Conservation (phyloP, 1,140 invertebrate species). For the Yoshiicerus persimilis region DNA sequence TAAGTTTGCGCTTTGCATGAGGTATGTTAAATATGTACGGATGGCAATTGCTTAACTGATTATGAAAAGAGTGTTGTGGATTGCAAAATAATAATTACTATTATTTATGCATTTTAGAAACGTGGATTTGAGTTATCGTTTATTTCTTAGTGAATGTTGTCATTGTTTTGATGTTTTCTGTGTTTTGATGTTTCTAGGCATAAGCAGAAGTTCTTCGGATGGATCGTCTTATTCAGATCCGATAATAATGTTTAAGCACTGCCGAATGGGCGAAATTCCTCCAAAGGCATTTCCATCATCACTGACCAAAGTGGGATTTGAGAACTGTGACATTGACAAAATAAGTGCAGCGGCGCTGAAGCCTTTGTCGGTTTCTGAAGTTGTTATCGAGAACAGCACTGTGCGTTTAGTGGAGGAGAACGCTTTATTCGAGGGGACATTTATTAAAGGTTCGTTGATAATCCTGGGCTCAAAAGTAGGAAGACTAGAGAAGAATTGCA, state of each 20-base stretch:
- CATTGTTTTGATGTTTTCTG: neutral
- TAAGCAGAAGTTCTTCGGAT: neutral
- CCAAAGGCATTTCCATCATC: conserved; percentile 63
- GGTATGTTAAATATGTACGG: neutral
- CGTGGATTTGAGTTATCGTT: neutral
- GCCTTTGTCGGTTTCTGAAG: conserved; percentile 63
- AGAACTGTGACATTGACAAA: conserved; percentile 59
- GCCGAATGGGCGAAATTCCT: conserved; percentile 20
- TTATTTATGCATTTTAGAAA: too few species aligned
- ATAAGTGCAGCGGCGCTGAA: conserved; percentile 66
- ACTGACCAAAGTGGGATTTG: conserved; percentile 63
- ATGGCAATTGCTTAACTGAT: neutral
- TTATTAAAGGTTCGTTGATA: conserved; percentile 62
- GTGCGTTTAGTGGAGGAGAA: conserved; percentile 62
- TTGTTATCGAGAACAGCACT: conserved; percentile 64
- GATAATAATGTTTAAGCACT: conserved; percentile 11
- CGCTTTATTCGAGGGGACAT: conserved; percentile 65
- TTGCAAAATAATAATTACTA: too few species aligned
- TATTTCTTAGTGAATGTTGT: neutral
- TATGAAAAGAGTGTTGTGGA: neutral
- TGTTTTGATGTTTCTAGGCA: neutral
- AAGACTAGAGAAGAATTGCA: conserved; percentile 57
- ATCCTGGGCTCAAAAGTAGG: conserved; percentile 62
- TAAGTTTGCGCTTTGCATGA: too few species aligned
- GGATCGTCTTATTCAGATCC: neutral